These are phyloP conservation scores for Geothlypis trichas DNA, from an alignment of 2,113 vertebrate genomes.

Conservation along the genomic window DNA sequence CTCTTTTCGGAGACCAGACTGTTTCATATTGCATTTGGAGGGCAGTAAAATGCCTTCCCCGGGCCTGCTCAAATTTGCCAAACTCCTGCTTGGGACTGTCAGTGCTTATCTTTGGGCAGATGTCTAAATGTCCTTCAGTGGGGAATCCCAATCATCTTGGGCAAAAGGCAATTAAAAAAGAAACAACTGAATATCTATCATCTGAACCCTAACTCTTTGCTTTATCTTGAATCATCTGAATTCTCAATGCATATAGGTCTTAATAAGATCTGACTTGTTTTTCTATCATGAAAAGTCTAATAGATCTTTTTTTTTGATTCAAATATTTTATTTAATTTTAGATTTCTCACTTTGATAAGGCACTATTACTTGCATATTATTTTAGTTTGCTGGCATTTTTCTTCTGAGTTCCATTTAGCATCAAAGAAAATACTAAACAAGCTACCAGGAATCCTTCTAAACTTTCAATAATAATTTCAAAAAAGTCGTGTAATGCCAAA, in stretches of 20 bases:
- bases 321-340: slow-evolving; percentile 27
- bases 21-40: not conserved
- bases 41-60: not conserved
- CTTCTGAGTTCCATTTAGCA: not conserved
- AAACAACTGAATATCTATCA: not conserved
- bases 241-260: not conserved
- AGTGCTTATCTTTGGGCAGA: not conserved
- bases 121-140: fast-evolving
- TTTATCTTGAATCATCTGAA: not conserved
- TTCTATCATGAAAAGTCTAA: not conserved
- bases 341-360: slow-evolving; percentile 17
- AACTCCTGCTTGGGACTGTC: not conserved
- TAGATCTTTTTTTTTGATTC: slow-evolving; percentile 10
- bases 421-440: not conserved
- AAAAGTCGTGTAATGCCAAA: not conserved
- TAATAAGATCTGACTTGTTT: not conserved
- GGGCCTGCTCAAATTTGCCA: not conserved
- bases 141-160: not conserved
- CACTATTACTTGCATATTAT: not conserved
- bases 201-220: not conserved
- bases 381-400: slow-evolving; percentile 3
- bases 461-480: not conserved
- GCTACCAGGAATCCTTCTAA: not conserved
- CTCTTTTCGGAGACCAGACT: not conserved
- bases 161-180: not conserved